Conservation (phyloP, 2,797 vertebrate species). For the Anguilla megastoma region DNA sequence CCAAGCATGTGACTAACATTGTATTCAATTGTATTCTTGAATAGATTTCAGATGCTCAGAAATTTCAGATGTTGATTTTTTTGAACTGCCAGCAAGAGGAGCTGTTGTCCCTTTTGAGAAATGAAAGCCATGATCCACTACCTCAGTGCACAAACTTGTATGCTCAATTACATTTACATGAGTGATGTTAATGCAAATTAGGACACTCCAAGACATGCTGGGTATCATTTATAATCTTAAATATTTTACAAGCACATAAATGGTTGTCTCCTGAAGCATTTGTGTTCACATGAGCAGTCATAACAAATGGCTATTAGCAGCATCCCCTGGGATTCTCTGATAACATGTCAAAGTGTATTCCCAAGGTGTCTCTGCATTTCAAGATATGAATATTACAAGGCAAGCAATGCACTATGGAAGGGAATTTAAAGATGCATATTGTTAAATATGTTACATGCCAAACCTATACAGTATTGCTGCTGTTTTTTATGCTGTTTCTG, state of each 20-base stretch:
- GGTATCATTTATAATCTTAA: not conserved
- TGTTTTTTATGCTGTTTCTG: not conserved
- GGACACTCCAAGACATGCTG: not conserved
- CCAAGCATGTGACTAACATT: not conserved
- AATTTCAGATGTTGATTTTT: not conserved
- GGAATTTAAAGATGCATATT: not conserved
- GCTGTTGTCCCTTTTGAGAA: not conserved
- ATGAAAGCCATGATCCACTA: not conserved
- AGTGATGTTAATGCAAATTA: not conserved
- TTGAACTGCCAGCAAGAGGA: not conserved
- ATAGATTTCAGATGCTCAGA: not conserved
- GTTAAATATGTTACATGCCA: not conserved
- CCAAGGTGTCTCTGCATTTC: not conserved
- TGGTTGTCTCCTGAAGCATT: not conserved
- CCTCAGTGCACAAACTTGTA: not conserved
- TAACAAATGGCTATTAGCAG: slow-evolving; percentile 11
- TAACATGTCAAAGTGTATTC: not conserved
- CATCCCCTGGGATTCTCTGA: not conserved
- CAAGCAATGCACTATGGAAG: not conserved
- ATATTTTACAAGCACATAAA: slow-evolving; percentile 7
- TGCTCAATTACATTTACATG: not conserved
- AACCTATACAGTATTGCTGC: not conserved
- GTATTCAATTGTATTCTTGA: not conserved
- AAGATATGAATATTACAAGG: not conserved
- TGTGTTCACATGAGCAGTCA: not conserved